Conservation (phyloP, 2,113 vertebrate genomes). For the Thamnophis sirtalis region DNA sequence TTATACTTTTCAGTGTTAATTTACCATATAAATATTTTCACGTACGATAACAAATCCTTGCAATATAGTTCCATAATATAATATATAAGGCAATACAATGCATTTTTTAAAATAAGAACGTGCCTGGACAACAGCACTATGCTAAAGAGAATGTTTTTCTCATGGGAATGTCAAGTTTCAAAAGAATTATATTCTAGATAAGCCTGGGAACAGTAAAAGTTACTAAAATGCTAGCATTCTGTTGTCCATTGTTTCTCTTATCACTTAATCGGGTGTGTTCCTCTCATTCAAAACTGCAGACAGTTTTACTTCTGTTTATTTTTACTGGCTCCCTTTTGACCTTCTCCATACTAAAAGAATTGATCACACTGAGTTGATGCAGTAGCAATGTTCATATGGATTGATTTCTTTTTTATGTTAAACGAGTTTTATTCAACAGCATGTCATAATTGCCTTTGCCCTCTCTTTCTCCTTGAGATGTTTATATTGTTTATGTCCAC, state of each 20-base stretch:
- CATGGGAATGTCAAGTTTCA: conserved; percentile 54
- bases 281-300: conserved; percentile 35
- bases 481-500: conserved; percentile 13
- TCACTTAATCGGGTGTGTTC: conserved; percentile 19
- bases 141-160: conserved; percentile 45
- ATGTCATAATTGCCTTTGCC: background rate
- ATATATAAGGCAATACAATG: background rate
- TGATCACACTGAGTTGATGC: conserved; percentile 29
- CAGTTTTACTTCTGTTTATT: conserved; percentile 37
- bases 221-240: conserved; percentile 37
- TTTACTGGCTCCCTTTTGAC: conserved; percentile 39
- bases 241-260: conserved; percentile 56
- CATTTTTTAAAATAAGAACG: conserved; percentile 40
- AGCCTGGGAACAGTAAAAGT: conserved; percentile 47
- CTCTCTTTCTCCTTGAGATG: background rate
- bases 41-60: conserved; percentile 34
- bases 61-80: background rate
- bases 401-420: conserved; percentile 20
- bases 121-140: conserved; percentile 49
- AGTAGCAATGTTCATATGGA: background rate
- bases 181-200: conserved; percentile 42
- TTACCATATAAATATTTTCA: background rate
- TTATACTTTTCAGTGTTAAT: background rate
- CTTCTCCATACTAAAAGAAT: conserved; percentile 9
- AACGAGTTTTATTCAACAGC: conserved; percentile 12